phyloP scores from a whole-genome alignment of 2,113 vertebrate species.

The Halichoerus grypus region DNA sequence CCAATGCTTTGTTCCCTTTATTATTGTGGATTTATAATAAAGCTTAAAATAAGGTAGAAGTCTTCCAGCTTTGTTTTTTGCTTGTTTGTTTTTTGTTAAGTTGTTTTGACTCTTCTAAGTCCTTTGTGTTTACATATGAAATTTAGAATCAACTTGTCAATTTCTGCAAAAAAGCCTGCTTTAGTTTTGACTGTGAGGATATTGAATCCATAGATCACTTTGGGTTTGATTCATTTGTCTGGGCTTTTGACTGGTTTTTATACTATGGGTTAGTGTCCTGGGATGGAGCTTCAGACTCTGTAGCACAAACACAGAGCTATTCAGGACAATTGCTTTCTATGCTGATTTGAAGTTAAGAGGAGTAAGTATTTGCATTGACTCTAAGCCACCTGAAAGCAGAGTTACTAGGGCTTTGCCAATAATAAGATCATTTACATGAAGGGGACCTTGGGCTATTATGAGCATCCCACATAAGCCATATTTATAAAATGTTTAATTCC shows the following conservation, averaged over 20 bases:
- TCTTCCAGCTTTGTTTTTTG: constrained; percentile 5
- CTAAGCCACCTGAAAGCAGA: background rate
- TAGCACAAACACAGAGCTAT: background rate
- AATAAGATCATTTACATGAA: background rate
- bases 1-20: background rate
- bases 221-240: background rate
- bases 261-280: background rate
- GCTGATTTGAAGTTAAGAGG: background rate
- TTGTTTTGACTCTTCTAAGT: background rate
- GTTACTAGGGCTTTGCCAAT: background rate
- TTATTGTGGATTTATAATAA: background rate
- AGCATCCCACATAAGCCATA: background rate
- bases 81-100: background rate
- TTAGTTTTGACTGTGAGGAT: background rate
- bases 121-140: background rate
- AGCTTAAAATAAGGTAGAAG: background rate
- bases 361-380: background rate
- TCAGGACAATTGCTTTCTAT: background rate
- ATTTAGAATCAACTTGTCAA: background rate
- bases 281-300: background rate
- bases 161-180: background rate
- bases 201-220: background rate
- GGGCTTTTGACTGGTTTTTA: background rate
- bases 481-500: constrained; percentile 35
- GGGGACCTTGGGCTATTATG: background rate